These are phyloP conservation scores for Suillia variegata DNA, from an alignment of 2,888 invertebrate species.

Conservation along the genomic window DNA sequence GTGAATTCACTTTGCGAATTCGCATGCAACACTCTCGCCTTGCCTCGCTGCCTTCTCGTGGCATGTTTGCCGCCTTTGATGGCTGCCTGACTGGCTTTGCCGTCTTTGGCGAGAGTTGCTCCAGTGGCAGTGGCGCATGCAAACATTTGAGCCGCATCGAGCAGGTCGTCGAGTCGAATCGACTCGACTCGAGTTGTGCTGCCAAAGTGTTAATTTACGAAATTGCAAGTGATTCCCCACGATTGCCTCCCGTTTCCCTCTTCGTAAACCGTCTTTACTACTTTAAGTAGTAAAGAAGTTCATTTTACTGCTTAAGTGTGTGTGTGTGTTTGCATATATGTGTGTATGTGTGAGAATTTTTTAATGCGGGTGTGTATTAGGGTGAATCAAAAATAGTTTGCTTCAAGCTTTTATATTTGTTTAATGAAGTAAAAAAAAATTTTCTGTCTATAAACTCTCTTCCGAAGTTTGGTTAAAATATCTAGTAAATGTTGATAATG, in stretches of 20 bases:
- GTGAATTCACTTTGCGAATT: background rate
- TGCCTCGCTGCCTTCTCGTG: background rate
- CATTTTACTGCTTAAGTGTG: conserved; percentile 26
- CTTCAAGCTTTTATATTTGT: too few relatives aligned
- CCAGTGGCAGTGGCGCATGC: background rate
- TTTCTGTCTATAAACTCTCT: too few relatives aligned
- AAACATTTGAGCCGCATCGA: background rate
- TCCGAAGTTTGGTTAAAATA: too few relatives aligned
- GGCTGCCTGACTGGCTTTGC: background rate
- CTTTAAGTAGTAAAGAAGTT: conserved; percentile 52
- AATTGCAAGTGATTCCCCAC: conserved; percentile 49
- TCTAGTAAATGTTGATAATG: too few relatives aligned
- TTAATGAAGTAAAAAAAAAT: too few relatives aligned
- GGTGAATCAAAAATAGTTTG: too few relatives aligned
- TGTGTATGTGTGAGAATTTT: background rate
- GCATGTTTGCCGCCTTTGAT: background rate
- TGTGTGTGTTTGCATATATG: conserved; percentile 8
- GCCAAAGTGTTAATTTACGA: conserved; percentile 49
- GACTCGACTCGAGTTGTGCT: conserved; percentile 10
- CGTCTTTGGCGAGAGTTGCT: background rate
- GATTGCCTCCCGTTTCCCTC: too few relatives aligned
- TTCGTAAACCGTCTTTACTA: too few relatives aligned
- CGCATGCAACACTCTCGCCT: background rate
- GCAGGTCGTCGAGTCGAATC: background rate
- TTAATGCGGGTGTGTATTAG: too few relatives aligned